phyloP scores from a whole-genome alignment of 23 tunicate genomes.

The Halocynthia roretzi region DNA sequence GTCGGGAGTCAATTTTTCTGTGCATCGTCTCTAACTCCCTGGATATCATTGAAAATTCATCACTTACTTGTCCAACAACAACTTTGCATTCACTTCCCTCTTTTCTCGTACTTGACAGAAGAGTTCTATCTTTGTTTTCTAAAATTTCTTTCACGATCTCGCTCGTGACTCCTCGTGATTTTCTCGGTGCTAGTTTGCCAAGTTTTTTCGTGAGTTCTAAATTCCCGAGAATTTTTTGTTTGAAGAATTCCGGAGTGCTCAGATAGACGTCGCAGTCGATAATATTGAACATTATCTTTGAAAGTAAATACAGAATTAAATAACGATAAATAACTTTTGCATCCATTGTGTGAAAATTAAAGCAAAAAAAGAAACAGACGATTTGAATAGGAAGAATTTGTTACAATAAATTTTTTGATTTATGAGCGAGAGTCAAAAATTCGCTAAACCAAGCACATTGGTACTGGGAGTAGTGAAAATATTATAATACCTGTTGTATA shows the following conservation, averaged over 20 bases:
- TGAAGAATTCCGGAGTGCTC: conserved; percentile 7
- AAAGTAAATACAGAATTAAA: too few relatives aligned
- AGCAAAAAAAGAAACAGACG: too few relatives aligned
- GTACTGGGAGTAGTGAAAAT: too few relatives aligned
- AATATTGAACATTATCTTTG: background rate
- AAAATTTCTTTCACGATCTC: background rate
- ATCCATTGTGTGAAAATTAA: too few relatives aligned
- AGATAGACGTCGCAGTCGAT: conserved; percentile 10
- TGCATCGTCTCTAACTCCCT: too few relatives aligned
- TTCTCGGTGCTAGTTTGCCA: conserved; percentile 13
- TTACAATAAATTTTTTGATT: too few relatives aligned
- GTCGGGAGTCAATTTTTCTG: too few relatives aligned
- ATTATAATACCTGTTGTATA: background rate
- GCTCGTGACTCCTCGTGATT: background rate
- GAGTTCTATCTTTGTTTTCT: background rate
- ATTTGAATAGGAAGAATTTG: too few relatives aligned
- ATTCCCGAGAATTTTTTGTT: background rate
- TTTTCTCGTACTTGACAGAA: background rate
- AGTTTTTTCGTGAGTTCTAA: conserved; percentile 4
- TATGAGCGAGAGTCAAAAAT: too few relatives aligned
- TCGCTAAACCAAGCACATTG: too few relatives aligned
- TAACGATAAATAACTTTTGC: too few relatives aligned
- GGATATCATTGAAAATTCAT: too few relatives aligned
- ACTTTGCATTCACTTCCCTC: background rate
- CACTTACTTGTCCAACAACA: conserved; percentile 11